Conservation (phyloP, 2,113 vertebrate genomes). For the Promerops cafer region DNA sequence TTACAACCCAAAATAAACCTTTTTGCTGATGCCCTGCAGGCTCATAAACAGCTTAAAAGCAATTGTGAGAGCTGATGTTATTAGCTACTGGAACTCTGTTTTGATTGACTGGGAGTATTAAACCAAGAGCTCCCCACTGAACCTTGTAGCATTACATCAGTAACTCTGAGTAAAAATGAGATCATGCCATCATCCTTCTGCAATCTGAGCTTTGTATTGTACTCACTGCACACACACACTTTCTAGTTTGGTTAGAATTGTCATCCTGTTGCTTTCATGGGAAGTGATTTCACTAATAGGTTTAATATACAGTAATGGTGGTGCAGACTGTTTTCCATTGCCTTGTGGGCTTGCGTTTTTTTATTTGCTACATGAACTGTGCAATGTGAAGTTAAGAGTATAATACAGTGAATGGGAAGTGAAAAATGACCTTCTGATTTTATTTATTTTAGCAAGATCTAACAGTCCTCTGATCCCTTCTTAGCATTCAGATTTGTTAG, state of each 20-base stretch:
- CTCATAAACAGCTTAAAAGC: conserved; percentile 16
- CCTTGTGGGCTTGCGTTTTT: not conserved
- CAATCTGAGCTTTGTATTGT: not conserved
- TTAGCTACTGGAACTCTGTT: not conserved
- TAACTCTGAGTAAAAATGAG: not conserved
- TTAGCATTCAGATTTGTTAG: not conserved
- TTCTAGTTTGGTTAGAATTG: not conserved
- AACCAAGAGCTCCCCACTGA: not conserved
- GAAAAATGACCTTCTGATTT: not conserved
- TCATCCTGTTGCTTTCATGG: not conserved
- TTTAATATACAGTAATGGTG: not conserved
- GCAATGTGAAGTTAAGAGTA: not conserved
- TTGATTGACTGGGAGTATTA: not conserved
- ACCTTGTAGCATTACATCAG: not conserved
- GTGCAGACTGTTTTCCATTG: not conserved
- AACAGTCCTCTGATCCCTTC: not conserved
- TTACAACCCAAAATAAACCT: not conserved
- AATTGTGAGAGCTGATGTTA: conserved; percentile 8
- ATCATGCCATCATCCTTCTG: not conserved
- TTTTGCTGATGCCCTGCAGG: not conserved
- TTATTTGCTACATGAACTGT: not conserved
- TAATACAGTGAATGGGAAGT: not conserved
- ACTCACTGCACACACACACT: not conserved
- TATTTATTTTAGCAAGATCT: not conserved
- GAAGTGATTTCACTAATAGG: not conserved